Evolutionary conservation across 1,140 invertebrate genomes (phyloP), one percentile per base, ranked within the genome.

Genomic region (Hylaeus anthracinus): DNA sequence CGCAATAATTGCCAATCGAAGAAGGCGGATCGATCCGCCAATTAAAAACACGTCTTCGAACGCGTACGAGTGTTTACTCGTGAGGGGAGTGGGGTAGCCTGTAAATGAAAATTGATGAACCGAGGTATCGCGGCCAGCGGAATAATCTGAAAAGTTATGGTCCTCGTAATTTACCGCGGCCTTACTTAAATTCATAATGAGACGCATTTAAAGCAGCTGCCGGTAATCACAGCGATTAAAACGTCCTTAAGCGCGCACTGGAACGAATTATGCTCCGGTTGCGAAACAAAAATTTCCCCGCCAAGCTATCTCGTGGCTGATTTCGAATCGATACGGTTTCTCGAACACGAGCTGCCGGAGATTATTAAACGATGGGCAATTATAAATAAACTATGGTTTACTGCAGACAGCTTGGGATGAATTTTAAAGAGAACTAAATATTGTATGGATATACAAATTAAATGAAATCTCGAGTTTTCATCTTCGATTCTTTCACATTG

Each of bases 221-320:
- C 74, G 86, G 86, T 90, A 90, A 91, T 90, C 89, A 86, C 71
- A 45, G 71, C 82, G 82, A 88, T 91, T 89, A 89, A 90, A 91
- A 89, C 82, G 86, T 88, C 85, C 75, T 89, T 83, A 87, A 87
- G 83, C 86, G 71, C 43, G 56, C 69, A 81, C 82, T 61, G 69
- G 75, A 77, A 76, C 81, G 75, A 86, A 77, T 86, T 86, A 79
- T 67, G 55, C 37, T 26, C 1, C 66, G 39, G 26, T 71, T 63
- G 51, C 55, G 48, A 69, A 81, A 81, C 61, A 72, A 43, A 67
- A 67, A 53, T 58, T n/a, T 15, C 12, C 72, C 14, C 55, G 2
- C 26, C 26, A 26, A 26, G 26, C 51, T 8, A n/a, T 26, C 48
- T n/a, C 9, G 26, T 69, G 41, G 12, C 9, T 37, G n/a, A 45